Evolutionary conservation across 2,888 invertebrate genomes (phyloP), one percentile per base, ranked within the genome.

Genomic region (Stenolophus ochropezus): DNA sequence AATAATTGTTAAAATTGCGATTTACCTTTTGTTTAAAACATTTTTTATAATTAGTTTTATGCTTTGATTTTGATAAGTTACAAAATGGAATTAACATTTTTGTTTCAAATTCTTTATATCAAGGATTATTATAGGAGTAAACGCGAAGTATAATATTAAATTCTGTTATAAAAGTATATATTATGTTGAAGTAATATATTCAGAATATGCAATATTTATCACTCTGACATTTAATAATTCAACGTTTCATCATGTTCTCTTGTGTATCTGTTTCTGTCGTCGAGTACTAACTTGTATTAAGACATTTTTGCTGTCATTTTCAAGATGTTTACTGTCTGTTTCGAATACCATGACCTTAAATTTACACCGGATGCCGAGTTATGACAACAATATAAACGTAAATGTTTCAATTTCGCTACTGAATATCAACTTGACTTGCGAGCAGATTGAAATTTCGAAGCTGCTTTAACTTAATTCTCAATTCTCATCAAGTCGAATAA

Each of bases 341-440:
- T 61, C 25, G 61, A 21, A 61, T 61, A 14, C 23, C 25, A 14
- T 61, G 61, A 61, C 61, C 61, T 61, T 61, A 61, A 61, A 61
- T 23, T 61, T 25, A 61, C 61, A 61, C 61, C 61, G 61, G 61
- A 25, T 61, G 61, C 21, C 61, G 61, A 23, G 61, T 61, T 61
- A 61, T 14, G 61, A 61, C 23, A 61, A 61, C 61, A 61, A 61
- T 61, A 61, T 61, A 61, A 61, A 61, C 61, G 61, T 61, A 61
- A 61, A 61, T 61, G 61, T 61, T 61, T 61, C 61, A 61, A 61
- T 61, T 61, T 61, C 61, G 25, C 61, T 25, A 61, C 61, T 61
- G 61, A 25, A 25, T 61, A 25, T 25, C 61, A 61, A 3, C 61
- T 61, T 25, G 61, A 61, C 25, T 21, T 5, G 23, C n/a, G 20